phyloP scores from a whole-genome alignment of 92 coral and sea anemone genomes.

The Palythoa grandiflora region DNA sequence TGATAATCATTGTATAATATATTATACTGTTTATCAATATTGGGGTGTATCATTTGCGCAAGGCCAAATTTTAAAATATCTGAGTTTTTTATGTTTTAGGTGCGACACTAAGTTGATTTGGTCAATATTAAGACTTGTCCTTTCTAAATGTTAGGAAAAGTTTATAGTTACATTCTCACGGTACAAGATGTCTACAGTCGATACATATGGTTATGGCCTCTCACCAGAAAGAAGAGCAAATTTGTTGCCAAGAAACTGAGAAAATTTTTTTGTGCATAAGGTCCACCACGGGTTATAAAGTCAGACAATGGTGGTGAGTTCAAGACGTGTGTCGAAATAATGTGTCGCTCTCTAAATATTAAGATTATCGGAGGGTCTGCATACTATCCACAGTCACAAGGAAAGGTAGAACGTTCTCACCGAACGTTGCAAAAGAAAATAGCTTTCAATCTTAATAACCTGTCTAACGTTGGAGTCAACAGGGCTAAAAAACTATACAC shows the following conservation, averaged over 20 bases:
- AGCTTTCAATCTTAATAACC: neutral
- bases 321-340: constrained; percentile 41
- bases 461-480: no score
- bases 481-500: no score
- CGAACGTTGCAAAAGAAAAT: constrained; percentile 52
- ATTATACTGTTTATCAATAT: neutral
- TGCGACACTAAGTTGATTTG: constrained; percentile 63
- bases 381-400: constrained; percentile 71
- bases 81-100: constrained; percentile 9
- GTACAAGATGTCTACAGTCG: constrained; percentile 66
- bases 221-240: constrained; percentile 49
- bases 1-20: neutral
- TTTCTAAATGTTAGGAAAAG: constrained; percentile 42
- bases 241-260: constrained; percentile 25
- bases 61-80: neutral
- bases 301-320: constrained; percentile 67
- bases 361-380: constrained; percentile 62
- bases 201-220: constrained; percentile 64
- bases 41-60: neutral
- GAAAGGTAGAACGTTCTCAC: constrained; percentile 61
- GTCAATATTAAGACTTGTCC: constrained; percentile 43
- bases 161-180: constrained; percentile 56
- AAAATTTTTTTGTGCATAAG: constrained; percentile 23
- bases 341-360: constrained; percentile 30
- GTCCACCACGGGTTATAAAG: constrained; percentile 59